Evolutionary conservation across 2,797 vertebrate genomes (phyloP), one percentile per base, ranked within the genome.

Genomic region (Spinibarbus caldwelli): DNA sequence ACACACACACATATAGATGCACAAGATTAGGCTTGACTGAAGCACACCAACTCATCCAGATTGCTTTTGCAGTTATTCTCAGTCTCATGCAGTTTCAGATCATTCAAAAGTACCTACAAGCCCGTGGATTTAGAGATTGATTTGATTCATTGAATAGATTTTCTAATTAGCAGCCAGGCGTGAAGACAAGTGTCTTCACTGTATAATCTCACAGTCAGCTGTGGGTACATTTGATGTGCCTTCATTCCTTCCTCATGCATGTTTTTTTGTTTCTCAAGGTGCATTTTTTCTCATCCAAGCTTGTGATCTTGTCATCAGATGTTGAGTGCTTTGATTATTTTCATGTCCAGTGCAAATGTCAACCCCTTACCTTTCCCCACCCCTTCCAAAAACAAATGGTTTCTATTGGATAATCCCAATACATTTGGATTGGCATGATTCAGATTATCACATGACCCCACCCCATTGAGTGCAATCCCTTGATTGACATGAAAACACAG

Each of bases 401-500:
- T 76, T 68, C 38, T 82, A 73, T 67, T 80, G 80, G 77, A 88
- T 78, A 70, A 80, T 41, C 78, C 83, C 52, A 82, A 47, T 66
- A 71, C 57, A 80, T 78, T 85, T 86, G 52, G 43, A 84, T 83
- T 83, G 85, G 71, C 76, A 72, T 83, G 43, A 75, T 86, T 79
- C 83, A 68, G 83, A 87, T 88, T 66, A 71, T 89, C 88, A 78
- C 89, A 91, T 87, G 90, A 78, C 38, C 79, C 78, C 79, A 5
- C 67, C 77, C 76, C 73, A 76, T 84, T 84, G 82, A 82, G 38
- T 87, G 73, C 91, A 79, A 90, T 91, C 91, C 94, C 86, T 91
- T 94, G 93, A 95, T 93, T 96, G 97, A 97, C 97, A 98, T 98
- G 97, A 98, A 98, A 98, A 98, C 94, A 97, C 96, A 89, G 89